These are phyloP conservation scores for Agrochola lychnidis DNA, from an alignment of 2,888 invertebrate species.

Conservation along the genomic window DNA sequence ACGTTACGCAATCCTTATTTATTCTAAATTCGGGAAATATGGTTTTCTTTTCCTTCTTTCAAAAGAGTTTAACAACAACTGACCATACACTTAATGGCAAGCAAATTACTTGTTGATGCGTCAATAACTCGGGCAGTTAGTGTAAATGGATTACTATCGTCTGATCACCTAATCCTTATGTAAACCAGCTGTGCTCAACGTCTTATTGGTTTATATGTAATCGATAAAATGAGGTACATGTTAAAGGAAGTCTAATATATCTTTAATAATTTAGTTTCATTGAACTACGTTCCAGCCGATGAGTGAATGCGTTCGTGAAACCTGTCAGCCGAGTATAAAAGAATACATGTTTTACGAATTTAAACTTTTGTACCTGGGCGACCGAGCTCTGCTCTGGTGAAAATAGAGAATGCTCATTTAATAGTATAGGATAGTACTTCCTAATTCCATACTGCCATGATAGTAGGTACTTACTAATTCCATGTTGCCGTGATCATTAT, in stretches of 20 bases:
- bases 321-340: neutral
- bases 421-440: no score
- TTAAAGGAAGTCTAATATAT: neutral
- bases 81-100: neutral
- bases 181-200: conserved; percentile 16
- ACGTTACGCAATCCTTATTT: neutral
- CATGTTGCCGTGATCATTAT: no score
- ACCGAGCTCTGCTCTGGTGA: no score
- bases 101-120: neutral
- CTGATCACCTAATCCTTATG: conserved; percentile 14
- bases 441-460: no score
- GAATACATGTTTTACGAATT: neutral
- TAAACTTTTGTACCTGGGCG: no score
- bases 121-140: conserved; percentile 19
- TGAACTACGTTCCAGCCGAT: neutral
- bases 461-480: no score
- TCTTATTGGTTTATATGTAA: neutral
- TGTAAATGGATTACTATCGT: conserved; percentile 26
- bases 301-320: neutral
- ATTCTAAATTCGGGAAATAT: neutral
- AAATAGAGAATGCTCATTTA: no score
- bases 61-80: neutral
- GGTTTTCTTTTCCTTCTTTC: neutral
- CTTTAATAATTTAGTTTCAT: neutral
- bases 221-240: conserved; percentile 4